phyloP scores from a whole-genome alignment of 2,797 vertebrate species.

The Schizothorax lantsangensis region DNA sequence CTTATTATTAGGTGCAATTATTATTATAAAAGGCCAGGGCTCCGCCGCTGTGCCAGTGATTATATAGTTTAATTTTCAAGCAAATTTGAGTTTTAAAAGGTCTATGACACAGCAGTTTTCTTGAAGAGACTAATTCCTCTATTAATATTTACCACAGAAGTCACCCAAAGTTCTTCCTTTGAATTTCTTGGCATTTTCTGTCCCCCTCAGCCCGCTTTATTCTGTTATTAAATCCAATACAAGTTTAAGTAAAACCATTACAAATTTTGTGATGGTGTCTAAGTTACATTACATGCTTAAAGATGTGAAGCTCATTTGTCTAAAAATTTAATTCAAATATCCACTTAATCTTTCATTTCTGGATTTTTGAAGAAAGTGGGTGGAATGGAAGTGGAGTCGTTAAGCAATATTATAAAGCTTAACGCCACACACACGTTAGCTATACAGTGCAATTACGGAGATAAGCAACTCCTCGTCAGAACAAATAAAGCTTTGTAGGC shows the following conservation, averaged over 20 bases:
- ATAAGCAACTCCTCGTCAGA: slow-evolving; percentile 68
- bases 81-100: background rate
- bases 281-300: too few species aligned
- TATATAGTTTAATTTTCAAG: background rate
- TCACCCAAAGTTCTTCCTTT: slow-evolving; percentile 11
- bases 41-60: background rate
- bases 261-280: too few species aligned
- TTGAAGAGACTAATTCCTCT: background rate
- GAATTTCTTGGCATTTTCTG: background rate
- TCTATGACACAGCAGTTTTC: background rate
- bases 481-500: slow-evolving; percentile 74
- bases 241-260: too few species aligned
- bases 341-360: too few species aligned
- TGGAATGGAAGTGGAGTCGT: slow-evolving; percentile 53
- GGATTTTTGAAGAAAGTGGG: slow-evolving; percentile 37
- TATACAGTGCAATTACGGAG: slow-evolving; percentile 75
- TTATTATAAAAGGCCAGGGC: too few species aligned
- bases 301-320: slow-evolving; percentile 45
- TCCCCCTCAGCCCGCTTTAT: background rate
- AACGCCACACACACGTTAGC: slow-evolving; percentile 60
- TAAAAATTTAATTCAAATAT: too few species aligned
- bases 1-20: background rate
- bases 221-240: too few species aligned
- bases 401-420: slow-evolving; percentile 67
- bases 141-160: slow-evolving; percentile 3